A percentile compares a stretch with the other conserved stretches of the same genome.
Evolutionary conservation across 2,888 invertebrate genomes (phyloP).

Genomic region (Troides helena): DNA sequence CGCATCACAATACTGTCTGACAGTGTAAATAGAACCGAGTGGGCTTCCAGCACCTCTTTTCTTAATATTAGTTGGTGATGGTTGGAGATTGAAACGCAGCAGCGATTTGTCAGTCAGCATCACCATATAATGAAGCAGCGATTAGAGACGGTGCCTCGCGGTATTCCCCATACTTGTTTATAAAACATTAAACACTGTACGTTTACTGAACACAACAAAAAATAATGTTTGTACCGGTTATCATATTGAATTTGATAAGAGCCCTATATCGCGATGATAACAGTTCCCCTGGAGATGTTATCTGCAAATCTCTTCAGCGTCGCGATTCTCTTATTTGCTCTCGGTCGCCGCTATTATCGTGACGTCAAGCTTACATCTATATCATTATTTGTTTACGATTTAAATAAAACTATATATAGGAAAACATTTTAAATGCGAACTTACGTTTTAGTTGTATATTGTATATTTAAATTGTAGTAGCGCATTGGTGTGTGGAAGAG

Average conservation of each 20-base stretch:
- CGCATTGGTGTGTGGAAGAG: no score
- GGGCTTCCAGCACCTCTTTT: no score
- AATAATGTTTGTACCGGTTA: conserved; percentile 8
- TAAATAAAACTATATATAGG: conserved; percentile 2
- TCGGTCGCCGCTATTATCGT: conserved; percentile 25
- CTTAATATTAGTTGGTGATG: no score
- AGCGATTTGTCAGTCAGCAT: no score
- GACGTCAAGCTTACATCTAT: conserved; percentile 24
- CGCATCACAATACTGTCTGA: no score
- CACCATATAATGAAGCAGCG: not conserved
- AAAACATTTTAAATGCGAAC: not conserved
- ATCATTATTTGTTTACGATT: conserved; percentile 19
- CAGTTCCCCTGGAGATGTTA: conserved; percentile 16
- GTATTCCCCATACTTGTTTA: conserved; percentile 3
- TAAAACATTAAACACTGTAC: conserved; percentile 6
- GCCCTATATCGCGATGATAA: conserved; percentile 22
- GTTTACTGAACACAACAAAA: conserved; percentile 20
- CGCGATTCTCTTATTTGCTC: conserved; percentile 21
- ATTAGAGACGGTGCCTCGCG: not conserved
- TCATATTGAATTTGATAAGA: conserved; percentile 18
- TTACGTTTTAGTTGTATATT: not conserved
- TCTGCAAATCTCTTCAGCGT: conserved; percentile 13
- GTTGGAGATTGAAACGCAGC: no score
- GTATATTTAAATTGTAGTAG: no score
- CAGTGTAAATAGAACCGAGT: no score